Percentiles rank a stretch among this genome's conserved stretches.
phyloP scores from a whole-genome alignment of 2,113 vertebrate species.

The Pterophyllum scalare region DNA sequence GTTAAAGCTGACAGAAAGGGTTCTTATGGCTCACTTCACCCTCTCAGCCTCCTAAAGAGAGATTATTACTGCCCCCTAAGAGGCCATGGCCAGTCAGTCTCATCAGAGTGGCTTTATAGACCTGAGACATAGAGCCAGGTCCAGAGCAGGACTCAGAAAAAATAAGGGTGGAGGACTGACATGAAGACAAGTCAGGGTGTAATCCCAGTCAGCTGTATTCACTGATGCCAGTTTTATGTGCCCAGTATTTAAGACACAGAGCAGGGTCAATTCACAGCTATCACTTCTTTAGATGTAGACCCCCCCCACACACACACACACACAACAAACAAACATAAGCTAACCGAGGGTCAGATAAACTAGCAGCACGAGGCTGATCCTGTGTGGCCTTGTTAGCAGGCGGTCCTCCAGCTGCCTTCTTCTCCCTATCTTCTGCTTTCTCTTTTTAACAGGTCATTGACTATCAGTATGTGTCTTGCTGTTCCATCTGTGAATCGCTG shows the following conservation, averaged over 20 bases:
- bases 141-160: slow-evolving; percentile 46
- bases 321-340: slow-evolving; percentile 30
- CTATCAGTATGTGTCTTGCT: slow-evolving; percentile 62
- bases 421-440: not conserved
- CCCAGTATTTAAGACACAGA: slow-evolving; percentile 34
- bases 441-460: slow-evolving; percentile 55
- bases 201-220: slow-evolving; percentile 62
- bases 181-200: slow-evolving; percentile 64
- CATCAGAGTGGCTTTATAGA: slow-evolving; percentile 68
- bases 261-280: slow-evolving; percentile 31
- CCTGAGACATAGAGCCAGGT: slow-evolving; percentile 45
- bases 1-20: slow-evolving; percentile 80
- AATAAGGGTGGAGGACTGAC: slow-evolving; percentile 39
- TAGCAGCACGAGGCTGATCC: slow-evolving; percentile 37
- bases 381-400: slow-evolving; percentile 72
- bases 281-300: not conserved
- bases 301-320: not conserved
- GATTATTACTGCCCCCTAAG: slow-evolving; percentile 74
- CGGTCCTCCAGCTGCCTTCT: slow-evolving; percentile 49
- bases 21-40: slow-evolving; percentile 79
- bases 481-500: slow-evolving; percentile 17
- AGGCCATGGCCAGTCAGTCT: slow-evolving; percentile 66
- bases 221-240: slow-evolving; percentile 46
- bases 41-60: slow-evolving; percentile 77
- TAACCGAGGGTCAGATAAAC: slow-evolving; percentile 45